These are phyloP conservation scores for Hartigia nigra DNA, from an alignment of 2,888 invertebrate genomes.

Conservation along the genomic window DNA sequence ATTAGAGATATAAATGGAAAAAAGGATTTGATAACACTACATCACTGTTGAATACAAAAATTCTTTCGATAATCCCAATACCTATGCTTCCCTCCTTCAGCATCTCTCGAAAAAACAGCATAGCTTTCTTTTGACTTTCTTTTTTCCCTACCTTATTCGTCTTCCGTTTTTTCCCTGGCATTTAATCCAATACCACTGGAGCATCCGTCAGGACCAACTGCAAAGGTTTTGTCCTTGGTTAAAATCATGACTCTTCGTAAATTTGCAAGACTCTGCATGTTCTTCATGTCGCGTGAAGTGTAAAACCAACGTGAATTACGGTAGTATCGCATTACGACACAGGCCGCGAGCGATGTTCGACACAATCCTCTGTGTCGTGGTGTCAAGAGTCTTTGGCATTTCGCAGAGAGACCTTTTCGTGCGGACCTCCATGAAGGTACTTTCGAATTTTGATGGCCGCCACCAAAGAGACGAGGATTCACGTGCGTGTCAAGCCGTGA, in stretches of 20 bases:
- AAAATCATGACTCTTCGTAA: not conserved
- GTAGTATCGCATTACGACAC: slow-evolving; percentile 64
- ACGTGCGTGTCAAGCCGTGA: not conserved
- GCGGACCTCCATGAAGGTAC: not conserved
- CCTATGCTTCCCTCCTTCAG: not conserved
- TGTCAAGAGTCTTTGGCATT: not conserved
- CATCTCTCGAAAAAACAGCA: not conserved
- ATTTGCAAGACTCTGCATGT: not conserved
- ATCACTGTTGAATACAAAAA: not conserved
- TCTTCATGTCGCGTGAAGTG: slow-evolving; percentile 32
- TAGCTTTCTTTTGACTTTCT: not conserved
- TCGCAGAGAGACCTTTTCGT: not conserved
- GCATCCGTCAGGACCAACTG: slow-evolving; percentile 49
- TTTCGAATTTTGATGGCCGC: not conserved
- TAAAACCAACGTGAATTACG: slow-evolving; percentile 66
- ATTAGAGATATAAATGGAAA: no score
- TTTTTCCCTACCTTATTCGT: slow-evolving; percentile 16
- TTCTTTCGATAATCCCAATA: not conserved
- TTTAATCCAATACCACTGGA: slow-evolving; percentile 61
- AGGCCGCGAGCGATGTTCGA: slow-evolving; percentile 50
- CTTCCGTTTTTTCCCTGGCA: slow-evolving; percentile 47
- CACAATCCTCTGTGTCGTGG: slow-evolving; percentile 56
- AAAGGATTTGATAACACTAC: not conserved
- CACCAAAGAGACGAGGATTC: not conserved
- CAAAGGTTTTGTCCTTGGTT: not conserved